phyloP scores from a whole-genome alignment of 1,140 invertebrate genomes.

The Oryzaephilus surinamensis region DNA sequence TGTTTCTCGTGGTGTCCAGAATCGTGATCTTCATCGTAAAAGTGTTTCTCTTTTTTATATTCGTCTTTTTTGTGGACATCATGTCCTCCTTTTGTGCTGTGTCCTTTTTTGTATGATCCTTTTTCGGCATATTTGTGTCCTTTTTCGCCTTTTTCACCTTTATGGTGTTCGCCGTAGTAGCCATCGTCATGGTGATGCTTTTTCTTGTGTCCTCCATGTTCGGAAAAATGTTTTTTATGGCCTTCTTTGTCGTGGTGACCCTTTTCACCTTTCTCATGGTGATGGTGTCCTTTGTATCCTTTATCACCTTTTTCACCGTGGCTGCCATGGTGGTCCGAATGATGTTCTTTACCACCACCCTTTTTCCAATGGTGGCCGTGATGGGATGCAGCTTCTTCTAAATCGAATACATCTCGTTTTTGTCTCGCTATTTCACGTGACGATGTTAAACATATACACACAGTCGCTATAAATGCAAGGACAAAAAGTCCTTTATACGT shows the following conservation, averaged over 20 bases:
- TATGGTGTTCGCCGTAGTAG: conserved; percentile 55
- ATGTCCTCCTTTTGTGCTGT: conserved; percentile 53
- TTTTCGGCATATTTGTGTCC: conserved; percentile 50
- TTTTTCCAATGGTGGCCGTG: conserved; percentile 36
- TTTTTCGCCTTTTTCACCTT: conserved; percentile 54
- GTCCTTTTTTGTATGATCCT: conserved; percentile 51
- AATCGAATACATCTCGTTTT: conserved; percentile 23
- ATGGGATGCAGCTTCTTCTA: conserved; percentile 22
- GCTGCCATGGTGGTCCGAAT: conserved; percentile 44
- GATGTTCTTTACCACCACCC: conserved; percentile 47
- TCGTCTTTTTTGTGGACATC: conserved; percentile 60
- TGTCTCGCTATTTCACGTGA: conserved; percentile 27
- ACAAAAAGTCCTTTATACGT: conserved; percentile 24
- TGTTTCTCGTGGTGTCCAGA: conserved; percentile 51
- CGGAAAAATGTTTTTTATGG: conserved; percentile 51
- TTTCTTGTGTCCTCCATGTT: conserved; percentile 53
- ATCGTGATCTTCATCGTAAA: conserved; percentile 54
- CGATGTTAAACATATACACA: conserved; percentile 23
- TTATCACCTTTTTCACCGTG: conserved; percentile 49
- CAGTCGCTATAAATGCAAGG: conserved; percentile 23
- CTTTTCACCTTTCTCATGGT: conserved; percentile 53
- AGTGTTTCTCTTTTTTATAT: conserved; percentile 60
- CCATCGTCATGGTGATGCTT: conserved; percentile 56
- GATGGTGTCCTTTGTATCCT: conserved; percentile 46
- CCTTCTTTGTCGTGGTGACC: conserved; percentile 56